Percentiles rank a stretch among this genome's conserved stretches.
Conservation (phyloP, 2,888 invertebrate genomes). For the Merodon equestris region DNA sequence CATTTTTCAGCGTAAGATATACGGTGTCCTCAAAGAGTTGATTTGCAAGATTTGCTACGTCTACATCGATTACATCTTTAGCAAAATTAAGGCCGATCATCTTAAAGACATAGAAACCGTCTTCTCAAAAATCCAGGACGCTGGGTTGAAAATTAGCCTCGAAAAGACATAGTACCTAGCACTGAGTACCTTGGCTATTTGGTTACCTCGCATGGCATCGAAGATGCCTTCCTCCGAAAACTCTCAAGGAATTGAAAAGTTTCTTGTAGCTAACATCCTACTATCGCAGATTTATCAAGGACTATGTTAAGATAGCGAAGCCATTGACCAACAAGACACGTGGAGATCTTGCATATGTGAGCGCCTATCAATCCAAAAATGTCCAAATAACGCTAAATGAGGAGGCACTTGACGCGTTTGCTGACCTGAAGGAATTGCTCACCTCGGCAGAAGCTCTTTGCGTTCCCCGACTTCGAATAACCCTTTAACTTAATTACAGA, state of each 20-base stretch:
- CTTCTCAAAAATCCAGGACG: no score
- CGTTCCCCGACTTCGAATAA: slow-evolving; percentile 24
- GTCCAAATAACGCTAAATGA: slow-evolving; percentile 9
- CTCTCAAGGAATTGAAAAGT: slow-evolving; percentile 51
- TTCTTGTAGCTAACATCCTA: slow-evolving; percentile 54
- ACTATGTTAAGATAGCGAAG: slow-evolving; percentile 33
- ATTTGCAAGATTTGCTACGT: no score
- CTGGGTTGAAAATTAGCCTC: no score
- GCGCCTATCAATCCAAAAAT: slow-evolving; percentile 7
- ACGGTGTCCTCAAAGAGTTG: no score
- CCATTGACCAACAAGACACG: slow-evolving; percentile 4
- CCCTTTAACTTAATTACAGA: slow-evolving; percentile 20
- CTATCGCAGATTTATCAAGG: slow-evolving; percentile 58
- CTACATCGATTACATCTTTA: no score
- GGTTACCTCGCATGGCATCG: no score
- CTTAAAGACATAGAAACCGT: no score
- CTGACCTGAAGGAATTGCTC: slow-evolving; percentile 1
- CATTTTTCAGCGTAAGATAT: no score
- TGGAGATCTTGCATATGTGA: background rate
- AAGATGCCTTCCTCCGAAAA: slow-evolving; percentile 36
- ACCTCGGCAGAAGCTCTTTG: slow-evolving; percentile 12
- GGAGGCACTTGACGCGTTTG: slow-evolving; percentile 12
- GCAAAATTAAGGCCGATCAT: no score
- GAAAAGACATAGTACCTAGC: no score
- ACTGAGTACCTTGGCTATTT: no score